These are phyloP conservation scores for Mystacides longicornis DNA, from an alignment of 2,888 invertebrate species.

Conservation along the genomic window DNA sequence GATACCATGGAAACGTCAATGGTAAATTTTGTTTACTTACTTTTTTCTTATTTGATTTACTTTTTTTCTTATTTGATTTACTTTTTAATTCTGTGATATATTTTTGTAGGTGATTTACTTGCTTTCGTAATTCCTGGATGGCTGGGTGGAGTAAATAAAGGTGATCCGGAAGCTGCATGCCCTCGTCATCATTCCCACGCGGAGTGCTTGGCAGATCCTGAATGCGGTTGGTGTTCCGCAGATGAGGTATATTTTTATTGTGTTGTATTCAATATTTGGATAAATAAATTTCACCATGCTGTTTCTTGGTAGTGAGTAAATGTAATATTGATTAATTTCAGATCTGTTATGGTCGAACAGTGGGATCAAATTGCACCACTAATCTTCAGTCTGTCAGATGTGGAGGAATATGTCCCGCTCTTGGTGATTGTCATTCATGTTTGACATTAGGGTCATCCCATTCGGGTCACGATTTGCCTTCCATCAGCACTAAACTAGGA, in stretches of 20 bases:
- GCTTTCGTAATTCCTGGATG: constrained; percentile 82
- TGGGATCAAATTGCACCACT: constrained; percentile 83
- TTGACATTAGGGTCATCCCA: constrained; percentile 63
- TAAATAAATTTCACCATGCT: too few species aligned
- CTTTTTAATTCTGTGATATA: background rate
- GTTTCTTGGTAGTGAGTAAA: too few species aligned
- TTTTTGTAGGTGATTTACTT: constrained; percentile 60
- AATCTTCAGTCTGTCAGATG: constrained; percentile 83
- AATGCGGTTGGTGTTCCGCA: constrained; percentile 90
- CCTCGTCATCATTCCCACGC: constrained; percentile 65
- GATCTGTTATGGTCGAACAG: constrained; percentile 76
- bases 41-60: too few species aligned
- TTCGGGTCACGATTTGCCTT: constrained; percentile 37
- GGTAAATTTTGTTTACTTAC: too few species aligned
- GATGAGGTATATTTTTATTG: constrained; percentile 53
- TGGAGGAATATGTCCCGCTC: constrained; percentile 81
- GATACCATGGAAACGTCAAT: constrained; percentile 88
- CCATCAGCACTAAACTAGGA: constrained; percentile 68
- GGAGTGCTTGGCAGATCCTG: constrained; percentile 82
- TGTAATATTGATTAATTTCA: constrained; percentile 24
- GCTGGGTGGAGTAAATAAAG: constrained; percentile 62
- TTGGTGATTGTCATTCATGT: constrained; percentile 87
- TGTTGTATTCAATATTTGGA: too few species aligned
- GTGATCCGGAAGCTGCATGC: constrained; percentile 72
- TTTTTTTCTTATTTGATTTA: background rate